Evolutionary conservation across 2,888 invertebrate genomes (phyloP).

Genomic region (Parasteatoda lunata): DNA sequence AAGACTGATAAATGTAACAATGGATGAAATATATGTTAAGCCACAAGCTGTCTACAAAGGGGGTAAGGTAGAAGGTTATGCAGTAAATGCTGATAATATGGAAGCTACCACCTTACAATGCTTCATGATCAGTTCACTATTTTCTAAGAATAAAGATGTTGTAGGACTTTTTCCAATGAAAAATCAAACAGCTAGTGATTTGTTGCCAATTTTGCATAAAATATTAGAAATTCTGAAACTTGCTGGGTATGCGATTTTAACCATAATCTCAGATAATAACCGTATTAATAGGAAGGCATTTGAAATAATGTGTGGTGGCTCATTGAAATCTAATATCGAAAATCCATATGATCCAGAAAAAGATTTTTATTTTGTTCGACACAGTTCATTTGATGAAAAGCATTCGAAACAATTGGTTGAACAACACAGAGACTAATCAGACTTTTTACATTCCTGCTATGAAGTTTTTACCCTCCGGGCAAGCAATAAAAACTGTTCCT

Average conservation of each 20-base stretch:
- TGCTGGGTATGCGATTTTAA: neutral
- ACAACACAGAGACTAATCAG: neutral
- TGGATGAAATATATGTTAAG: neutral
- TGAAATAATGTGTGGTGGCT: neutral
- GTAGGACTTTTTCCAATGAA: neutral
- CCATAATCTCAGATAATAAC: neutral
- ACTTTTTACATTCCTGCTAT: no score
- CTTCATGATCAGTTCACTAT: neutral
- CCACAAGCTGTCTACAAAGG: neutral
- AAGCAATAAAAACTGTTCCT: neutral
- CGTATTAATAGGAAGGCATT: neutral
- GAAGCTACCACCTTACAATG: neutral
- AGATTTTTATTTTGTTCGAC: neutral
- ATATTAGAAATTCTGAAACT: neutral
- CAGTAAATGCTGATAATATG: neutral
- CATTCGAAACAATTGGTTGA: neutral
- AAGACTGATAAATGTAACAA: neutral
- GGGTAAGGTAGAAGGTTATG: no score
- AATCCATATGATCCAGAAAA: neutral
- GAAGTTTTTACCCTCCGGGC: no score
- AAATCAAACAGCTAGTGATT: neutral
- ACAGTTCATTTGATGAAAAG: neutral
- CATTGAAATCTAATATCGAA: neutral
- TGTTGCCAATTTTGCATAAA: neutral
- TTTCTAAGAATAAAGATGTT: neutral